These are phyloP conservation scores for Orius laevigatus DNA, from an alignment of 1,140 invertebrate species.

Conservation along the genomic window DNA sequence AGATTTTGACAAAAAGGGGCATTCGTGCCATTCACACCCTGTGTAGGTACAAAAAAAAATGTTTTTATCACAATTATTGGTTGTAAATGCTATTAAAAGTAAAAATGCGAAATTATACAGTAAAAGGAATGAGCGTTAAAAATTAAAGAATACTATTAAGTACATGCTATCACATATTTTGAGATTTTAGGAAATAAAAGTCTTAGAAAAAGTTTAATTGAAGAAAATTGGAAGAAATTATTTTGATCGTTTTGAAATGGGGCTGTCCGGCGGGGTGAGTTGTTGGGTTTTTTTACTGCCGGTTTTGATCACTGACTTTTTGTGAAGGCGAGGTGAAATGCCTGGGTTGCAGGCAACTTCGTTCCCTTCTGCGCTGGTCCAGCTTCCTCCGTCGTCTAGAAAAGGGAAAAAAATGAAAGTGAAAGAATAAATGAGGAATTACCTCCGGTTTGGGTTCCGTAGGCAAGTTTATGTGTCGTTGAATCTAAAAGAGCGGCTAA, in stretches of 20 bases:
- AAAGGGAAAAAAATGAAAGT: not conserved
- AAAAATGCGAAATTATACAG: too few relatives aligned
- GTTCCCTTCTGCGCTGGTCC: slow-evolving; percentile 27
- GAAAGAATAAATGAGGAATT: not conserved
- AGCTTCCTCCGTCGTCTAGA: slow-evolving; percentile 29
- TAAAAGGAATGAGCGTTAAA: too few relatives aligned
- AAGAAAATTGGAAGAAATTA: too few relatives aligned
- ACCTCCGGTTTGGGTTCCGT: not conserved
- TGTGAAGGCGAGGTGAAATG: slow-evolving; percentile 34
- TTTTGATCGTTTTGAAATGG: slow-evolving; percentile 20
- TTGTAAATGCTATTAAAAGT: too few relatives aligned
- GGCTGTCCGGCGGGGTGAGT: slow-evolving; percentile 22
- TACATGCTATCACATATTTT: too few relatives aligned
- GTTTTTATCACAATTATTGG: too few relatives aligned
- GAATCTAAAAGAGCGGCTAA: slow-evolving; percentile 24
- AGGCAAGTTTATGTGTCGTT: slow-evolving; percentile 20
- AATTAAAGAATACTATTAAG: too few relatives aligned
- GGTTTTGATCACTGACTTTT: slow-evolving; percentile 28
- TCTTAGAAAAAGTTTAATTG: too few relatives aligned
- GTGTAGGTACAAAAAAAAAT: too few relatives aligned
- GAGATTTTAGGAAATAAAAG: too few relatives aligned
- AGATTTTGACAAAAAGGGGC: too few relatives aligned
- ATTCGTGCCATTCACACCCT: too few relatives aligned
- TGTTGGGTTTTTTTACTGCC: slow-evolving; percentile 10
- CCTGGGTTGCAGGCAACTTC: slow-evolving; percentile 29